Base-by-base conservation (phyloP, 2,888 invertebrate species). In the Erebia epiphron region DNA sequence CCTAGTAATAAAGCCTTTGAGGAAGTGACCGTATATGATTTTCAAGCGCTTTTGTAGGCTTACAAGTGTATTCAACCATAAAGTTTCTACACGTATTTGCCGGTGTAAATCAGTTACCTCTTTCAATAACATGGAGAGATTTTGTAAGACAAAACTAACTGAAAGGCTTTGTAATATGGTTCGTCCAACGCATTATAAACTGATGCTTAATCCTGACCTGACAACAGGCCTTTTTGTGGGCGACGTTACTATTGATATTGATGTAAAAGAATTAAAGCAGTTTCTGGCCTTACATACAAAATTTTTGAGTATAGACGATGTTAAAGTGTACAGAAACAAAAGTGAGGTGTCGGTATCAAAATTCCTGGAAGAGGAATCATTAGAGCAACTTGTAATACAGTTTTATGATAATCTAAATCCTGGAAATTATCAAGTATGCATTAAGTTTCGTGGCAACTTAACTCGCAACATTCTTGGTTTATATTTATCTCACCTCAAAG, bases 401-500 rank as follows among this genome's bases (percentile, higher is more conserved):
- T 88, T 91, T 69, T 80, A 86, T 43, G 76, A 78, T 64, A 70
- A 72, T 16, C 63, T 92, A 18, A 76, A 68, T 54, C 71, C 85
- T 8, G 93, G 92, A 1, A 87, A 86, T 68, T 95, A 95, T 80
- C 86, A 87, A 14, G 82, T 97, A 14, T 81, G 86, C 57, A 92
- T 97, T 60, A 86, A 94, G 52, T 97, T 96, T 80, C 86, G 88
- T 73, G 97, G 97, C 0, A 93, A 93, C 74, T 91, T 96, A 82
- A 94, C 94, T 41, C 92, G 94, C 73, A 95, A 95, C 75, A 95
- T 97, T 79, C 95, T 96, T 69, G 97, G 97, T 5, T 94, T 97
- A 69, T 97, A 97, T 83, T 94, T 94, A 76, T 97, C 97, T 72
- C 92, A 90, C 8, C 95, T 97, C 75, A 88, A 85, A 65, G 87